Evolutionary conservation across 2,888 invertebrate genomes (phyloP).

Genomic region (Choreutis nemorana): DNA sequence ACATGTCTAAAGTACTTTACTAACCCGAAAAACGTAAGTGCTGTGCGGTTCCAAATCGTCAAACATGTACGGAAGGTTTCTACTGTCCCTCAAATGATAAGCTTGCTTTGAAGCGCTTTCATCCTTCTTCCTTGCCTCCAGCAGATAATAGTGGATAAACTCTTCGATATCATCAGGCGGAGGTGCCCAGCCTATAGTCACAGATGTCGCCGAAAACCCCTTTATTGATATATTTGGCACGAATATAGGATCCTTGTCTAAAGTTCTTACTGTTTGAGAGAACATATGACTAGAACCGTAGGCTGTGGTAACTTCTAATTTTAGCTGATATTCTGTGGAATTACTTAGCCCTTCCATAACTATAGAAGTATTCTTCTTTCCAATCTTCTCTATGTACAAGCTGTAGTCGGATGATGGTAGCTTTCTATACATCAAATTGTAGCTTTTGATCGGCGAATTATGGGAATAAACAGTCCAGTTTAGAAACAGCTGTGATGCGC

Average conservation of each 20-base stretch:
- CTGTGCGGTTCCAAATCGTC: conserved; percentile 79
- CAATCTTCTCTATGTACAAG: conserved; percentile 65
- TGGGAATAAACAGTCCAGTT: conserved; percentile 85
- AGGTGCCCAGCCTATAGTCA: conserved; percentile 82
- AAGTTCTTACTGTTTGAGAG: conserved; percentile 65
- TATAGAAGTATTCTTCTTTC: conserved; percentile 71
- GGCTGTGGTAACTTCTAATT: conserved; percentile 72
- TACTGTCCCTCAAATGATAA: conserved; percentile 69
- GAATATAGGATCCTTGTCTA: conserved; percentile 78
- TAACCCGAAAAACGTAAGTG: conserved; percentile 79
- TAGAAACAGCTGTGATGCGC: conserved; percentile 75
- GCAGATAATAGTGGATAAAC: conserved; percentile 78
- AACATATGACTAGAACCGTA: conserved; percentile 68
- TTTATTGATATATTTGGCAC: conserved; percentile 81
- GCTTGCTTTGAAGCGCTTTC: conserved; percentile 65
- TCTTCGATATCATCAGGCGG: conserved; percentile 72
- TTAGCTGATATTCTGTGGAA: conserved; percentile 72
- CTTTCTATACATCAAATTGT: conserved; percentile 64
- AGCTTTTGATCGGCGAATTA: conserved; percentile 72
- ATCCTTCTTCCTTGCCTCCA: conserved; percentile 69
- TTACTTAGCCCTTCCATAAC: conserved; percentile 72
- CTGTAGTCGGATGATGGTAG: conserved; percentile 20
- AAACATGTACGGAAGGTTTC: conserved; percentile 80
- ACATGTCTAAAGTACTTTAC: conserved; percentile 4
- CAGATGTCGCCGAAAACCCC: conserved; percentile 72